Evolutionary conservation across 2,113 vertebrate genomes (phyloP).

Genomic region (Nothoprocta perdicaria): DNA sequence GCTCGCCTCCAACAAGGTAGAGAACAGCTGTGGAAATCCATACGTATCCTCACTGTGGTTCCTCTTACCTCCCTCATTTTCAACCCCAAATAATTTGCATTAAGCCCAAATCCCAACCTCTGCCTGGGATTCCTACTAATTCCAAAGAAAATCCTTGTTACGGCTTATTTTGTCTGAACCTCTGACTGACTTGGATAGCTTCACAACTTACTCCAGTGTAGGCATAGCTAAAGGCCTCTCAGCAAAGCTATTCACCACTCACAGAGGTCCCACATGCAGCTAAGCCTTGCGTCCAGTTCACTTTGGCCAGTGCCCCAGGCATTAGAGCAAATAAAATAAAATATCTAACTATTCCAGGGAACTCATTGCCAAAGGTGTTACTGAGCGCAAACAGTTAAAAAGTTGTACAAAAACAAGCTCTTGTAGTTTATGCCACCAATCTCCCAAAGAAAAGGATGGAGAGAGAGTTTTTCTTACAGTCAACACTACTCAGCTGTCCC

Average conservation of each 20-base stretch:
- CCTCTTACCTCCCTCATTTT: neutral
- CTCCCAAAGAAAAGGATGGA: neutral
- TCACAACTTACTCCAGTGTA: neutral
- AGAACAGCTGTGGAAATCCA: neutral
- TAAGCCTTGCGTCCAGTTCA: neutral
- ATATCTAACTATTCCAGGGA: neutral
- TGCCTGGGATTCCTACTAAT: neutral
- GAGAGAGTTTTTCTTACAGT: neutral
- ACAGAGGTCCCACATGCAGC: neutral
- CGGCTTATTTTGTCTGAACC: neutral
- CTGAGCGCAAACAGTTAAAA: neutral
- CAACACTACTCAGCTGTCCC: neutral
- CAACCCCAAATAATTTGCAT: neutral
- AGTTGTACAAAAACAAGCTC: neutral
- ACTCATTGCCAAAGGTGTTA: rapidly evolving
- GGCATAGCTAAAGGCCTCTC: neutral
- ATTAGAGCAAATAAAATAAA: neutral
- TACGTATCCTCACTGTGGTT: neutral
- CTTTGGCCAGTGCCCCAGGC: neutral
- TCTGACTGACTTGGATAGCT: neutral
- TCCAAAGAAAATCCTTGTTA: neutral
- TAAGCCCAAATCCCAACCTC: neutral
- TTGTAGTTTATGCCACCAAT: neutral
- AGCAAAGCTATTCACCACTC: neutral
- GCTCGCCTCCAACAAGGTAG: neutral